Conservation (phyloP, 2,797 vertebrate species). For the Sebastes matsubarae region DNA sequence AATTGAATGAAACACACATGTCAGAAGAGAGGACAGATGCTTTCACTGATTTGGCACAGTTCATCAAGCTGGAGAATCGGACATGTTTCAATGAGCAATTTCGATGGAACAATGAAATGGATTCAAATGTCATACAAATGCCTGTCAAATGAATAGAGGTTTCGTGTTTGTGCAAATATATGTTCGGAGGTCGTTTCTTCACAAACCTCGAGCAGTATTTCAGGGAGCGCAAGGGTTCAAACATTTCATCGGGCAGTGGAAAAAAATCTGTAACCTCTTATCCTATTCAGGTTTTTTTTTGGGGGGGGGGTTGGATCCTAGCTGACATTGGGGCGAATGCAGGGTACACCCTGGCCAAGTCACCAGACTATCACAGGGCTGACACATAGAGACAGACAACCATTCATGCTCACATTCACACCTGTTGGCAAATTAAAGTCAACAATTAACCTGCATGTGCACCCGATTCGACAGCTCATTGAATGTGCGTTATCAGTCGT, state of each 20-base stretch:
- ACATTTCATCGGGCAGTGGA: background rate
- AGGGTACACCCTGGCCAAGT: background rate
- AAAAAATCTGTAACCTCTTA: background rate
- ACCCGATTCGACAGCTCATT: no score
- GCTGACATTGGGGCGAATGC: no score
- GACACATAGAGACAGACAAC: no score
- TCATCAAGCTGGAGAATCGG: slow-evolving; percentile 13
- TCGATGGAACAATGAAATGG: background rate
- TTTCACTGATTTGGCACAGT: slow-evolving; percentile 46
- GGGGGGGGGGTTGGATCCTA: background rate
- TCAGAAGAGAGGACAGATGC: background rate
- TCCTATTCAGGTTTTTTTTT: background rate
- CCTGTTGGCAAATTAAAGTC: no score
- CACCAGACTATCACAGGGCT: background rate
- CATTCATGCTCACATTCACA: no score
- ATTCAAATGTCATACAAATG: background rate
- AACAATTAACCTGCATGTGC: no score
- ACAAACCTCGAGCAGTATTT: background rate
- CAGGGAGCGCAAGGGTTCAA: background rate
- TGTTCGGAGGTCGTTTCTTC: background rate
- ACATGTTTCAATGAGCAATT: slow-evolving; percentile 1
- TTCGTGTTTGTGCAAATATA: background rate
- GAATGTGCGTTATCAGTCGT: no score
- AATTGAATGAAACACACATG: slow-evolving; percentile 9
- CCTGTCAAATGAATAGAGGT: background rate